Base-by-base conservation (phyloP, 2,888 invertebrate genomes). In the Coelogynopora nodosa region DNA sequence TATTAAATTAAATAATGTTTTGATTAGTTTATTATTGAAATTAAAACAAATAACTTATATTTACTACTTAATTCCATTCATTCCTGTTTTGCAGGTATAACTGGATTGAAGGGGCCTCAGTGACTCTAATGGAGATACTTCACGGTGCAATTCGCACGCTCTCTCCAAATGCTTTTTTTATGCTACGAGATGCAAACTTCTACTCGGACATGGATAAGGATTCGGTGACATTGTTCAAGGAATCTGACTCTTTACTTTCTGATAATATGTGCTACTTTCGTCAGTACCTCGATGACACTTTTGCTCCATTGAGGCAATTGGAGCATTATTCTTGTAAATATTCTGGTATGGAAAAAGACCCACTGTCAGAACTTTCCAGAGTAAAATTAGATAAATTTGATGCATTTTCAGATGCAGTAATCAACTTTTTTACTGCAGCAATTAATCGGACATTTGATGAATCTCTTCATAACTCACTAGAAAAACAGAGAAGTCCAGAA, bases 101-200 rank as follows among this genome's bases (percentile, higher is more conserved):
- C 28, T 89, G 89, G 89, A 85, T 90, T 26, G 87, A 88, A 26
- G 89, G 89, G 5, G 84, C 89, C 28, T 90, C 89, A 0, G 88
- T 90, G 31, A 90, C 89, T 5, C 89, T 90, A 86, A 89, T 89
- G 89, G 89, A 89, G 83, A 90, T 89, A 5, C 80, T 89, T 85
- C 89, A 90, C 86, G 89, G 88, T 0, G 89, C 89, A 0, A 89
- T 89, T 86, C 84, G 89, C 5, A 88, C 84, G 27, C 88, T 88
- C 30, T 89, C 89, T 80, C 89, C 89, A 26, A 90, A 90, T 84
- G 89, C 89, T 10, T 67, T 89, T 74, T 89, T 89, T 49, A 86
- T 89, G 88, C 82, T 89, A 82, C 87, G 89, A n/a, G 87, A 88
- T 28, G 87, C 88, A 27, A 87, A 88, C 28, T 89, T 88, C 28